Base-by-base conservation (phyloP, 2,888 invertebrate genomes). In the Pinctada fucata region DNA sequence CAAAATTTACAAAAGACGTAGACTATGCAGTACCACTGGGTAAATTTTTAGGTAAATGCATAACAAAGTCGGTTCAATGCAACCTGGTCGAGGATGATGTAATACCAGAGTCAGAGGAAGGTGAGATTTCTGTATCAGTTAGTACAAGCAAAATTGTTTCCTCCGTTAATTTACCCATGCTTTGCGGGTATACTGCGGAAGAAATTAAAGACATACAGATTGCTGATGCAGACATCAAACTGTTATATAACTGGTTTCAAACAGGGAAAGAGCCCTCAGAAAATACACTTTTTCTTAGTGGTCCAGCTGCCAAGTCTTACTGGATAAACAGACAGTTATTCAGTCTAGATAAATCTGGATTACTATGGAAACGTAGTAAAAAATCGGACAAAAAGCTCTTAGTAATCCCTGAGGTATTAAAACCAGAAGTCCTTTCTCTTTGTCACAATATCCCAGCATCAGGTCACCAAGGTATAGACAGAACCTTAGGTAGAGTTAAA, bases 371-470 rank as follows among this genome's bases (percentile, higher is more conserved):
- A 31, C 31, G 31, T 31, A 5, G 72, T 13, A 76, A 76, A 48
- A 49, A 16, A 31, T 48, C 16, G 5, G 66, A 70, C 4, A 65
- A 50, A 6, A 48, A 47, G 1, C 66, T 67, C 16, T 52, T 81
- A 50, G 74, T 79, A 45, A 45, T 81, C 10, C 79, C 81, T 13
- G 10, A n/a, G 47, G n/a, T 65, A 16, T 52, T 73, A n/a, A 64
- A n/a, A 47, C 63, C 64, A 5, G 31, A 73, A 65, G 79, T 64
- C 4, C 68, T 81, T 8, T 45, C 67, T 16, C 58, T 73, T n/a
- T 63, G 78, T 63, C 81, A 81, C 76, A 75, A 79, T 49, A 3
- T 81, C 5, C 76, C 81, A 2, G 74, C 75, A 1, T 74, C 82
- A 16, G 82, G 77, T 1, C 80, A 82, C 51, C 82, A 80, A 52